A percentile compares a stretch with the other conserved stretches of the same genome.
phyloP scores from a whole-genome alignment of 2,888 invertebrate species.

The Caenorhabditis doughertyi region DNA sequence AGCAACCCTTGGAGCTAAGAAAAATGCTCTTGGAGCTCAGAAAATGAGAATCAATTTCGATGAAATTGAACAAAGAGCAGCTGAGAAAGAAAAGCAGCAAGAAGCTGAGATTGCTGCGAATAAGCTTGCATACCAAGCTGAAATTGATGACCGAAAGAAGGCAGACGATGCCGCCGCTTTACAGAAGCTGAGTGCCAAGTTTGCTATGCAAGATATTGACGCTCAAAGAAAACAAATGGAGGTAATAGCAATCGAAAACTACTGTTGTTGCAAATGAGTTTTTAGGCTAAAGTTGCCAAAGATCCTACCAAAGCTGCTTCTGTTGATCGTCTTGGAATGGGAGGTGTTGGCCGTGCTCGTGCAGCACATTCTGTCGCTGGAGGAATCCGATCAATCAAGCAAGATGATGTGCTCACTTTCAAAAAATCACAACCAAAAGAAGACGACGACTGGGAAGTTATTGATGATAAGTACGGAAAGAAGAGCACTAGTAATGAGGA shows the following conservation, averaged over 20 bases:
- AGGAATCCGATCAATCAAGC: conserved; percentile 79
- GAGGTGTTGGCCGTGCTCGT: conserved; percentile 83
- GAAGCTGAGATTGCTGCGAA: conserved; percentile 71
- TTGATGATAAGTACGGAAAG: conserved; percentile 68
- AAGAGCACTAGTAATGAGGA: conserved; percentile 57
- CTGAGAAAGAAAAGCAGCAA: conserved; percentile 88
- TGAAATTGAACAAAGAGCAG: conserved; percentile 93
- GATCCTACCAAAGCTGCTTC: conserved; percentile 92
- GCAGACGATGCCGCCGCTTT: conserved; percentile 50
- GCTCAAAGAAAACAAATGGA: conserved; percentile 82
- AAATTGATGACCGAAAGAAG: conserved; percentile 45
- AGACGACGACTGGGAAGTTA: conserved; percentile 81
- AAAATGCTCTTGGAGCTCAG: conserved; percentile 94
- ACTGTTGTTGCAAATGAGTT: neutral
- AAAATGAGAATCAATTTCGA: conserved; percentile 94
- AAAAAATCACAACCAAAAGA: conserved; percentile 50
- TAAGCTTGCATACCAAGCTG: conserved; percentile 70
- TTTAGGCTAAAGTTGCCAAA: conserved; percentile 83
- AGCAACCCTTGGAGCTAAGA: conserved; percentile 87
- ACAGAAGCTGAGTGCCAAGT: conserved; percentile 84
- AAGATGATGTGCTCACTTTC: conserved; percentile 63
- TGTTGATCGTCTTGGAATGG: conserved; percentile 95
- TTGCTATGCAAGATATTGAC: conserved; percentile 90
- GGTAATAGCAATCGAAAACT: conserved; percentile 61
- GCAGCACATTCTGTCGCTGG: conserved; percentile 78